Evolutionary conservation across 2,888 invertebrate species (phyloP), one percentile per base, ranked within the genome.

Genomic region (Ptychoptera contaminata): DNA sequence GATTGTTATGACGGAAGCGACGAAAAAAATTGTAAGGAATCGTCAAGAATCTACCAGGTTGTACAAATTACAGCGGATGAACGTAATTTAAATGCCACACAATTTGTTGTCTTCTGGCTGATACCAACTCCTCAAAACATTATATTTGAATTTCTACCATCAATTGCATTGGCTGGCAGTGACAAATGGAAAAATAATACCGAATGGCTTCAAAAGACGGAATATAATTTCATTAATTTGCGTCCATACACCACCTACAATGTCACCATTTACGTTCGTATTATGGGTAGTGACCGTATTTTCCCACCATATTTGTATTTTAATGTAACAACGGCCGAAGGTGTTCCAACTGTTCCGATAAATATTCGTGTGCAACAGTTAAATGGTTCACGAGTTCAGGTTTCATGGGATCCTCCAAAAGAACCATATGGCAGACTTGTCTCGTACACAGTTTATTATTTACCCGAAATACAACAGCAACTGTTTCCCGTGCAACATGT

Each of bases 1-100:
- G 79, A 87, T 54, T 88, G 88, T 56, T 70, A 71, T 48, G 86
- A 87, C 56, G 77, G 75, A 9, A 74, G 72, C 38, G 88, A 90
- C 56, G 88, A 90, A 59, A 57, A 57, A 2, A 72, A 81, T 59
- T 82, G 83, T 51, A 67, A 70, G 29, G 68, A 62, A 31, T 52
- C 52, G 16, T 56, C 64, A 1, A 58, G 68, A 51, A 64, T 67
- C 6, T 68, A 67, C 50, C 69, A 71, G 71, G 72, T 77, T 10
- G 60, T 75, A 2, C 72, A 73, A 41, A 73, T 84, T 60, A 76
- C 75, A 8, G 73, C 80, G 11, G 79, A 80, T 49, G 72, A 74
- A 47, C 67, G 73, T 1, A 70, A 73, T 1, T 71, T 76, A 37
- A 79, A 77, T 50, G 68, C 76, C 0, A 72, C 74, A 1, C 75